phyloP scores from a whole-genome alignment of 2,797 vertebrate genomes.

The Rousettus madagascariensis region DNA sequence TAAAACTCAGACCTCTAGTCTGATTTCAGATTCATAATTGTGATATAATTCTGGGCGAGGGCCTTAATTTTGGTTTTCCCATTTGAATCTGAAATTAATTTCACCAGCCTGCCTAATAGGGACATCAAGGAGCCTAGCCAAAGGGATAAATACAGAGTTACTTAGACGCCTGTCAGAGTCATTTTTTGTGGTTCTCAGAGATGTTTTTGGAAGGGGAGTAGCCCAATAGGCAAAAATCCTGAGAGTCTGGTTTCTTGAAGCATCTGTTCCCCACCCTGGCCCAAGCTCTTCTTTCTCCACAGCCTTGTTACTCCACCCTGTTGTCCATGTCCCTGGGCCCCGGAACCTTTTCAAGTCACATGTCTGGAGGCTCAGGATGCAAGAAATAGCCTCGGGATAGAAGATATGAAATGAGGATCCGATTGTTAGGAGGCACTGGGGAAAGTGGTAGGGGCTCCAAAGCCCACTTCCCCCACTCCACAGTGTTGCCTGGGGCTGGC shows the following conservation, averaged over 20 bases:
- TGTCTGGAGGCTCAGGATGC: not conserved
- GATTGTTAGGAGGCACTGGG: not conserved
- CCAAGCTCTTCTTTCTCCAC: not conserved
- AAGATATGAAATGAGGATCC: not conserved
- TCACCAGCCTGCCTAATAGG: not conserved
- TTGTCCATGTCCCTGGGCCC: not conserved
- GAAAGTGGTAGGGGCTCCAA: not conserved
- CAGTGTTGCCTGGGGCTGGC: not conserved
- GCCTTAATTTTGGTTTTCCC: slow-evolving; percentile 35
- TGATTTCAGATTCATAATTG: slow-evolving; percentile 49
- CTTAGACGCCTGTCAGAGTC: not conserved
- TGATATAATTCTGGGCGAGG: slow-evolving; percentile 17
- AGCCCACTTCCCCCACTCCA: not conserved
- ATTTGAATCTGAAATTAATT: slow-evolving; percentile 18
- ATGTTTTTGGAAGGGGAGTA: slow-evolving; percentile 43
- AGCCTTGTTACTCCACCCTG: slow-evolving; percentile 1
- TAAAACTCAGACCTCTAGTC: not conserved
- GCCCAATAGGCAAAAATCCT: not conserved
- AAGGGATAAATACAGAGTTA: not conserved
- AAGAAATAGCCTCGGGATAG: not conserved
- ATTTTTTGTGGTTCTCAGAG: slow-evolving; percentile 12
- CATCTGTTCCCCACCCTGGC: slow-evolving; percentile 26
- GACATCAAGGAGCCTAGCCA: not conserved
- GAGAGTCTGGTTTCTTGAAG: slow-evolving; percentile 35
- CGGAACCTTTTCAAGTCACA: not conserved